phyloP scores from a whole-genome alignment of 2,113 vertebrate genomes.

The Ochotona curzoniae region DNA sequence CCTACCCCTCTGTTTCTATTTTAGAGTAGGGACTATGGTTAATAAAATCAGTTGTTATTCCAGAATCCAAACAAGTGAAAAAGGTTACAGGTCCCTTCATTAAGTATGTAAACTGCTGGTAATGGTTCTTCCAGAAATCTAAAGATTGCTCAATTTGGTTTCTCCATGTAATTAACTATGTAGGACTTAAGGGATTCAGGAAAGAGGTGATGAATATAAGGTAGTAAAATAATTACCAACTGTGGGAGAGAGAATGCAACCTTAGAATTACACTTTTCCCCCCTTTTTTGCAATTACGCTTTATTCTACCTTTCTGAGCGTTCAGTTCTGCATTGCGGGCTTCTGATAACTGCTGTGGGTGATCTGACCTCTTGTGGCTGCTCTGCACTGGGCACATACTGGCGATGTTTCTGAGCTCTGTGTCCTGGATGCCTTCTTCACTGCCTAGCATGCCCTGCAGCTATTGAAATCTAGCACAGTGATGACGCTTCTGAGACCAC shows the following conservation, averaged over 20 bases:
- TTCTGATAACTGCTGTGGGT: fast-evolving
- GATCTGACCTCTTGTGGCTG: fast-evolving
- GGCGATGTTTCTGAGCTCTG: neutral
- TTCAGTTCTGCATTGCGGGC: fast-evolving
- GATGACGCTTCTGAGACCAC: neutral
- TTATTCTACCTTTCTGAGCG: neutral
- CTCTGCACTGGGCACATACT: fast-evolving
- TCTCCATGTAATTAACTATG: neutral
- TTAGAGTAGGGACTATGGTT: neutral
- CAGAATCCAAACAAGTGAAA: neutral
- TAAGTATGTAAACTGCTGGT: neutral
- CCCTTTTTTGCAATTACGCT: fast-evolving
- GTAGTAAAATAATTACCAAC: neutral
- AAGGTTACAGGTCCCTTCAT: neutral
- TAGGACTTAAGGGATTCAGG: neutral
- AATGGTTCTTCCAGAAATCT: neutral
- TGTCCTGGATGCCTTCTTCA: fast-evolving
- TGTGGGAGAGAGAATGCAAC: neutral
- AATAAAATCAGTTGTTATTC: neutral
- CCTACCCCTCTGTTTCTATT: neutral
- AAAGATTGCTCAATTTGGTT: neutral
- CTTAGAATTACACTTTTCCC: too few relatives aligned
- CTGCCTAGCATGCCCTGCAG: neutral
- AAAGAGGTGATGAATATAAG: fast-evolving
- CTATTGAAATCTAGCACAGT: neutral